A percentile compares a stretch with the other conserved stretches of the same genome.
These are phyloP conservation scores for Pagetopsis macropterus DNA, from an alignment of 2,797 vertebrate species.

Conservation along the genomic window DNA sequence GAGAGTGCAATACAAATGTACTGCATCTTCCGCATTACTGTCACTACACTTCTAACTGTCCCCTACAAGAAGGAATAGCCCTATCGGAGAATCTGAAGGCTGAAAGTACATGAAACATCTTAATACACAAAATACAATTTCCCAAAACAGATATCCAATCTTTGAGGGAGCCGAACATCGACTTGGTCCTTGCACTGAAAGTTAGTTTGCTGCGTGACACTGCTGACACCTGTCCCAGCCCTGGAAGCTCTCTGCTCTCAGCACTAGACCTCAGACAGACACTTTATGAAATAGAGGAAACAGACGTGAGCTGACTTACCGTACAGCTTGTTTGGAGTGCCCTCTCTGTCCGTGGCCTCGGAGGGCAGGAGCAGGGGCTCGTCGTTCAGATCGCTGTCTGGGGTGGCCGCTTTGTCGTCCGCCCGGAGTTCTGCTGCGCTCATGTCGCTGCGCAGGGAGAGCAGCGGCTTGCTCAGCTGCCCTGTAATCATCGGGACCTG, in stretches of 20 bases:
- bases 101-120: slow-evolving; percentile 1
- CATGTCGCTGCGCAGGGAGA: slow-evolving; percentile 98
- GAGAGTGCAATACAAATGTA: slow-evolving; percentile 1
- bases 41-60: slow-evolving; percentile 7
- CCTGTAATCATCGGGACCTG: slow-evolving; percentile 99
- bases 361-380: slow-evolving; percentile 93
- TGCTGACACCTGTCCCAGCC: slow-evolving; percentile 75
- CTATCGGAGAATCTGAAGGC: not conserved
- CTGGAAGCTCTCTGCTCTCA: slow-evolving; percentile 32
- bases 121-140: slow-evolving; percentile 6
- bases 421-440: slow-evolving; percentile 96
- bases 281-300: not conserved
- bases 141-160: not conserved
- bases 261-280: slow-evolving; percentile 37
- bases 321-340: slow-evolving; percentile 96
- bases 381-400: slow-evolving; percentile 95
- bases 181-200: slow-evolving; percentile 48
- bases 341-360: slow-evolving; percentile 93
- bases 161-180: slow-evolving; percentile 17
- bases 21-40: not conserved
- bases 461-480: slow-evolving; percentile 98
- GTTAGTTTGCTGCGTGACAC: slow-evolving; percentile 63
- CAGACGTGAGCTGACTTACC: slow-evolving; percentile 86
- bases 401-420: slow-evolving; percentile 93
- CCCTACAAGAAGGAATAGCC: not conserved